Evolutionary conservation across 2,113 vertebrate species (phyloP), one percentile per base, ranked within the genome.

Genomic region (Neomonachus schauinslandi): DNA sequence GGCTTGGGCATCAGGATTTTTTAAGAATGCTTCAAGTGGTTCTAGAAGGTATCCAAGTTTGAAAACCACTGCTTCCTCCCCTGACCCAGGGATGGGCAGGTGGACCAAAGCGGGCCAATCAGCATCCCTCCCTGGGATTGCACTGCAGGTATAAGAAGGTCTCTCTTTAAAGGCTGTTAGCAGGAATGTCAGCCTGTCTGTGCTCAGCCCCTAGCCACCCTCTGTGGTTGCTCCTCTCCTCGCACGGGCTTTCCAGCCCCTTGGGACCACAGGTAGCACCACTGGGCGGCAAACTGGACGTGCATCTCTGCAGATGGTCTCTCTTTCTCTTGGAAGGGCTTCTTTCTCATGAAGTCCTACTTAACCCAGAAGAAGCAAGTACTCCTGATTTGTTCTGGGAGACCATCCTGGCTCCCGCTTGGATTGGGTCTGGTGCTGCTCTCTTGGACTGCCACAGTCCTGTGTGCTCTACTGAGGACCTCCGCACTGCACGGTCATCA

Each of bases 401-500:
- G 31, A 7, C 31, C 5, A 5, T 31, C 22, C 63, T 6, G 55
- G 81, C 36, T 33, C 31, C 49, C 46, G 24, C 4, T 0, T 11
- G 11, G 31, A 39, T 82, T 18, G 81, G 26, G 42, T 31, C 24
- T 8, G 28, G 55, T 6, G 19, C 81, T 10, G 2, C 53, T 26
- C 63, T 36, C 39, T 46, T 11, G 19, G 51, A 7, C 11, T 10
- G 51, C 67, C 9, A 39, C 19, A 19, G 53, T 26, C 77, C n/a
- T 5, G 8, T 33, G 49, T 55, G 55, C 31, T n/a, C 95, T 3
- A 0, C 72, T 7, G 77, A 57, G 57, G 53, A 14, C 8, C 11
- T n/a, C 46, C 1, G 9, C 5, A 0, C 55, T 19, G 63, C 53
- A 14, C 21, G 2, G 55, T 16, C 4, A 6, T 18, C 1, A 0